These are phyloP conservation scores for Callitettix versicolor DNA, from an alignment of 1,140 invertebrate genomes.

Conservation along the genomic window DNA sequence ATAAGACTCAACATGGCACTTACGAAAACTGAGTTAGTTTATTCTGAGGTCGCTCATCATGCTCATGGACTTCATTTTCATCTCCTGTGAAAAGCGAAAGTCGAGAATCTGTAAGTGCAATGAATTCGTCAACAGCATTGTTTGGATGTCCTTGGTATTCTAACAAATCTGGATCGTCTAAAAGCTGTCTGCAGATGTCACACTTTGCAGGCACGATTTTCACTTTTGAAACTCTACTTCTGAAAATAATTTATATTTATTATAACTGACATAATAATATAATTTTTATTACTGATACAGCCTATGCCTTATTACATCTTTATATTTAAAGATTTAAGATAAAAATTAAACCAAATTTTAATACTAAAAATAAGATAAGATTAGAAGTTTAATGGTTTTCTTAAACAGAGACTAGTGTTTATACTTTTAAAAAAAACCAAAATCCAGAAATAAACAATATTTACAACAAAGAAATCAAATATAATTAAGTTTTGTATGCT, in stretches of 20 bases:
- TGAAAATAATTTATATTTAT: background rate
- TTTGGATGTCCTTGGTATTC: constrained; percentile 64
- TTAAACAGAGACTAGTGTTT: too few relatives aligned
- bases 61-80: constrained; percentile 39
- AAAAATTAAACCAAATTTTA: background rate
- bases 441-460: too few relatives aligned
- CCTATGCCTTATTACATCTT: background rate
- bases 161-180: constrained; percentile 51
- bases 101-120: constrained; percentile 64
- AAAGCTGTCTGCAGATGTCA: constrained; percentile 47
- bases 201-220: constrained; percentile 31
- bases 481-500: too few relatives aligned
- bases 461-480: too few relatives aligned
- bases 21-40: constrained; percentile 47
- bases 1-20: background rate
- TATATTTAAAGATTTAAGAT: background rate
- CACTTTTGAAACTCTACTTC: background rate
- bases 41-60: constrained; percentile 51
- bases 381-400: too few relatives aligned
- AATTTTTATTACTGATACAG: background rate
- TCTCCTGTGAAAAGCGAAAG: constrained; percentile 57
- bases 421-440: too few relatives aligned
- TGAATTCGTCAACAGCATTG: constrained; percentile 61
- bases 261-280: background rate
- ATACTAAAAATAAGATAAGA: too few relatives aligned